Percentiles rank a stretch among this genome's conserved stretches.
These are phyloP conservation scores for Vanacampus margaritifer DNA, from an alignment of 2,113 vertebrate species.

Conservation along the genomic window DNA sequence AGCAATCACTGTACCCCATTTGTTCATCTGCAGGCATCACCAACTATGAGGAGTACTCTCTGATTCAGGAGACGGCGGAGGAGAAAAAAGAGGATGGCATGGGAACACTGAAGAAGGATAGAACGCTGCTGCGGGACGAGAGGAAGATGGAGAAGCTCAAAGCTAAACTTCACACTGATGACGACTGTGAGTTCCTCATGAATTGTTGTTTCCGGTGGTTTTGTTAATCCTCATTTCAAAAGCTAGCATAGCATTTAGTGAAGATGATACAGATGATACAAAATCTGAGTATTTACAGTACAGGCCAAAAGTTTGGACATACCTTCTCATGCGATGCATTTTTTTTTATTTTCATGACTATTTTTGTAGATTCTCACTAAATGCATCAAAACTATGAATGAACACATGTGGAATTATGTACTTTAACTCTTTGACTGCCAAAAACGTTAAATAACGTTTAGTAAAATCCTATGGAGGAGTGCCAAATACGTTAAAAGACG, in stretches of 20 bases:
- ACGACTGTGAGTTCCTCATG: slow-evolving; percentile 82
- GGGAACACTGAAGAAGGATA: slow-evolving; percentile 91
- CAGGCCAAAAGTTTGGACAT: too few relatives aligned
- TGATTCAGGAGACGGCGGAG: slow-evolving; percentile 91
- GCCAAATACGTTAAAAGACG: too few relatives aligned
- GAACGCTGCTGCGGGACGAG: slow-evolving; percentile 89
- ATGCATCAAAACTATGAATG: too few relatives aligned
- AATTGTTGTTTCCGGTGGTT: not conserved
- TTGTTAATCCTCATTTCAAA: not conserved
- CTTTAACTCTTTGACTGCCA: too few relatives aligned
- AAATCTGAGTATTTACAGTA: too few relatives aligned
- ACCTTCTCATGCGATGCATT: too few relatives aligned
- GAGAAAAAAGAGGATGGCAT: slow-evolving; percentile 95
- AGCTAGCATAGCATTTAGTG: not conserved
- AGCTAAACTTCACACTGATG: slow-evolving; percentile 96
- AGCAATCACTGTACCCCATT: not conserved
- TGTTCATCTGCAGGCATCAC: slow-evolving; percentile 85
- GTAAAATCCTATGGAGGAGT: too few relatives aligned
- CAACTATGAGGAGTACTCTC: slow-evolving; percentile 97
- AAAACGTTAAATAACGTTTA: too few relatives aligned
- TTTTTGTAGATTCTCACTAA: too few relatives aligned
- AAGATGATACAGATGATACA: too few relatives aligned
- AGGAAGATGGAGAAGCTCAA: slow-evolving; percentile 99
- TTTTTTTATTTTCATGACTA: too few relatives aligned
- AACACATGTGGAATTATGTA: too few relatives aligned